A percentile compares a stretch with the other conserved stretches of the same genome.
Evolutionary conservation across 2,797 vertebrate species (phyloP).

Genomic region (Onychomys leucogaster): DNA sequence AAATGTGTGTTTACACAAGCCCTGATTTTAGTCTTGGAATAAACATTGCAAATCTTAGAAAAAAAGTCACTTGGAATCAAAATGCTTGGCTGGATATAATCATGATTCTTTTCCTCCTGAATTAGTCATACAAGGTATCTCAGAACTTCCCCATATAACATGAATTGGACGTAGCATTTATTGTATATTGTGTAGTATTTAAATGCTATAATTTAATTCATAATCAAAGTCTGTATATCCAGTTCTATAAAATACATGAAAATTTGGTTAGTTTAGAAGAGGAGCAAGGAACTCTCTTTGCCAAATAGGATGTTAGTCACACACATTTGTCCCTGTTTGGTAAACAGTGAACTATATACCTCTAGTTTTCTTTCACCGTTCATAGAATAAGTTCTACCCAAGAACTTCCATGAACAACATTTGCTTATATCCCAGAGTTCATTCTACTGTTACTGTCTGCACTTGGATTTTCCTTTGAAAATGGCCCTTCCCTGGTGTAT

Average conservation of each 20-base stretch:
- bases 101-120: not conserved
- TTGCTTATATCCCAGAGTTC: not conserved
- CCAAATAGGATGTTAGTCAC: slow-evolving; percentile 49
- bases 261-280: not conserved
- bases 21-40: not conserved
- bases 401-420: not conserved
- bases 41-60: not conserved
- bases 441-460: not conserved
- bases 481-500: not conserved
- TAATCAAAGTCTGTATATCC: not conserved
- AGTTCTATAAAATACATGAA: slow-evolving; percentile 41
- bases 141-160: not conserved
- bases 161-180: not conserved
- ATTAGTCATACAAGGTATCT: not conserved
- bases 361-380: slow-evolving; percentile 29
- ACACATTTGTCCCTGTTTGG: not conserved
- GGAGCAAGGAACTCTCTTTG: slow-evolving; percentile 19
- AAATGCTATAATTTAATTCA: not conserved
- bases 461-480: slow-evolving; percentile 36
- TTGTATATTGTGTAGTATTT: not conserved
- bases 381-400: not conserved
- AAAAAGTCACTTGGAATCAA: not conserved
- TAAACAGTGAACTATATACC: not conserved
- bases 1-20: not conserved
- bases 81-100: not conserved